phyloP scores from a whole-genome alignment of 2,888 invertebrate species.

The Eudasyphora cyanicolor region DNA sequence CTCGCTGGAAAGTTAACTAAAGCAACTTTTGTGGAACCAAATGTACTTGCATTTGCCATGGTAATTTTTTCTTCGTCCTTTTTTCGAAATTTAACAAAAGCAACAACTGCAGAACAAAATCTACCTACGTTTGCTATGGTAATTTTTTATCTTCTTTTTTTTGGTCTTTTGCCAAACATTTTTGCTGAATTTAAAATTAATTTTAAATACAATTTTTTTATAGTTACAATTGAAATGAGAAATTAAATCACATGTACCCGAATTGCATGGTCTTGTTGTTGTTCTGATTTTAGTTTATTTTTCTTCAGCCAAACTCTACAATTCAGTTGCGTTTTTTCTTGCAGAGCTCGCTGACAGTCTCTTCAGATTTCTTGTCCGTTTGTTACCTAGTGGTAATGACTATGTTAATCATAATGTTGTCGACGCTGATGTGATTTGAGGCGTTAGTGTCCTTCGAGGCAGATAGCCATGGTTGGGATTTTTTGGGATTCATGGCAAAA shows the following conservation, averaged over 20 bases:
- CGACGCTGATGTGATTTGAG: neutral
- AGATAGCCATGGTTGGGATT: neutral
- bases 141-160: neutral
- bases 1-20: no score
- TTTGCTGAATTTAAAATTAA: constrained; percentile 16
- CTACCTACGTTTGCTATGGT: neutral
- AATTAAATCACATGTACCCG: no score
- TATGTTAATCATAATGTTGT: constrained; percentile 11
- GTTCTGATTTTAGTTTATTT: neutral
- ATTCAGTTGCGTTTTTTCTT: neutral
- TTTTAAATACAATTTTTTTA: constrained; percentile 17
- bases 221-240: no score
- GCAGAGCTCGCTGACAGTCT: neutral
- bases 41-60: neutral
- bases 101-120: neutral
- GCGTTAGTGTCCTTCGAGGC: neutral
- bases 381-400: neutral
- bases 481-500: neutral
- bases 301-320: neutral
- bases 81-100: neutral
- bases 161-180: neutral
- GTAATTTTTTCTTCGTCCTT: neutral
- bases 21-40: no score
- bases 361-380: neutral
- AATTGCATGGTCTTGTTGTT: neutral